These are phyloP conservation scores for Hoplostethus atlanticus DNA, from an alignment of 2,797 vertebrate genomes.

Conservation along the genomic window DNA sequence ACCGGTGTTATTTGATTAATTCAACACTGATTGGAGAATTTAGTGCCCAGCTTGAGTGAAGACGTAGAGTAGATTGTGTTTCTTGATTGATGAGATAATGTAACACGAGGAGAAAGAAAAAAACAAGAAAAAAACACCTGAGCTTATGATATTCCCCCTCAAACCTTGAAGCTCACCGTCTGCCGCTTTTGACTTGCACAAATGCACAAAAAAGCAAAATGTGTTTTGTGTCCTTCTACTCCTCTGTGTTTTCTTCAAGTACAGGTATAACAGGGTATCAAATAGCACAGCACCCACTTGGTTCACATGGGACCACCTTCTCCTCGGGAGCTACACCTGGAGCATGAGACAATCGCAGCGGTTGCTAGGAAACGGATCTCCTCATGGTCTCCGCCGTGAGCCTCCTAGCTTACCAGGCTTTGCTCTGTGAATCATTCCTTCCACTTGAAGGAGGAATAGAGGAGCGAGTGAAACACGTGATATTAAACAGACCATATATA, in stretches of 20 bases:
- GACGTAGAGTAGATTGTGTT: constrained; percentile 23
- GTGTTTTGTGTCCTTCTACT: constrained; percentile 42
- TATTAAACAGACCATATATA: constrained; percentile 32
- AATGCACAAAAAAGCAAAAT: constrained; percentile 44
- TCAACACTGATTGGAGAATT: constrained; percentile 49
- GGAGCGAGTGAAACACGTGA: constrained; percentile 41
- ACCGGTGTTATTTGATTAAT: constrained; percentile 56
- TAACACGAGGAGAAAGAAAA: constrained; percentile 37
- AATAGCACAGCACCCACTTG: constrained; percentile 61
- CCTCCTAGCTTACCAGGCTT: constrained; percentile 61
- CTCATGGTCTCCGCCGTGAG: constrained; percentile 63
- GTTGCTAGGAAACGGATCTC: constrained; percentile 83
- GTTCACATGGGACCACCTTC: constrained; percentile 68
- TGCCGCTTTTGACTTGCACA: constrained; percentile 25
- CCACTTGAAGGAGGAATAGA: constrained; percentile 39
- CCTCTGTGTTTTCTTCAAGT: constrained; percentile 51
- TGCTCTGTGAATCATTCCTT: constrained; percentile 62
- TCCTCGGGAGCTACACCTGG: constrained; percentile 71
- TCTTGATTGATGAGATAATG: constrained; percentile 55
- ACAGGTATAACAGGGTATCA: constrained; percentile 67
- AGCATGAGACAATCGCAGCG: constrained; percentile 76
- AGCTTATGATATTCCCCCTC: constrained; percentile 46
- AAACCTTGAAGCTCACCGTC: constrained; percentile 55
- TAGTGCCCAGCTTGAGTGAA: constrained; percentile 24
- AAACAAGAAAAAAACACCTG: background rate